Evolutionary conservation across 2,888 invertebrate genomes (phyloP).

Genomic region (Punctoribates punctum): DNA sequence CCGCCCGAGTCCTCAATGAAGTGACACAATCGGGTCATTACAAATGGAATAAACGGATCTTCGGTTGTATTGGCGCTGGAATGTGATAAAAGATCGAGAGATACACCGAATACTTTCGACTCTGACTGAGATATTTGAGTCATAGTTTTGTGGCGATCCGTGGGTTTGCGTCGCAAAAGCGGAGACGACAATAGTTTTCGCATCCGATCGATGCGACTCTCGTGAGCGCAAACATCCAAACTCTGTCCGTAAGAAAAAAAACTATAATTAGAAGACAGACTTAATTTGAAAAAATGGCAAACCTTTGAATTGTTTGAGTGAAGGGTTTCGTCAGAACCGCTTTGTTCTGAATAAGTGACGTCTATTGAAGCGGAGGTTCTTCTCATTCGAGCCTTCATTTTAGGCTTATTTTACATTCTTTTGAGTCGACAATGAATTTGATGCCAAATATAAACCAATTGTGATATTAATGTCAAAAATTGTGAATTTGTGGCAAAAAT

Average conservation of each 20-base stretch:
- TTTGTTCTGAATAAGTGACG: slow-evolving; percentile 25
- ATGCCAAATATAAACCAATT: too few relatives aligned
- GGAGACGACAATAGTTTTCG: slow-evolving; percentile 50
- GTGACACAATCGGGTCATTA: slow-evolving; percentile 53
- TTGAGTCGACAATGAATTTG: neutral
- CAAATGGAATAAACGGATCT: slow-evolving; percentile 43
- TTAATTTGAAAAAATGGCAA: neutral
- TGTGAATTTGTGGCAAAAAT: too few relatives aligned
- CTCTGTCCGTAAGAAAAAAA: slow-evolving; percentile 19
- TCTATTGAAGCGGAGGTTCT: slow-evolving; percentile 41
- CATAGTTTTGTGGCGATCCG: neutral
- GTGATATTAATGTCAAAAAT: too few relatives aligned
- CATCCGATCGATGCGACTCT: slow-evolving; percentile 50
- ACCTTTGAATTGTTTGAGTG: slow-evolving; percentile 43
- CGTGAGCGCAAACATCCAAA: slow-evolving; percentile 41
- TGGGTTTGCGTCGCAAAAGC: slow-evolving; percentile 46
- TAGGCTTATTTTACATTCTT: neutral
- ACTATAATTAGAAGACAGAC: neutral
- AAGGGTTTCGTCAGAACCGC: slow-evolving; percentile 37
- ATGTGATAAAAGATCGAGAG: slow-evolving; percentile 37
- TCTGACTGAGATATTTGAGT: slow-evolving; percentile 8
- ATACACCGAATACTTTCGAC: slow-evolving; percentile 41
- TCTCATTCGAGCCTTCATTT: slow-evolving; percentile 39
- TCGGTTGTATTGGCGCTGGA: slow-evolving; percentile 37
- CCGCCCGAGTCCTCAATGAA: slow-evolving; percentile 57